A percentile compares a stretch with the other conserved stretches of the same genome.
These are phyloP conservation scores for Graptemys geographica DNA, from an alignment of 2,797 vertebrate genomes.

Conservation along the genomic window DNA sequence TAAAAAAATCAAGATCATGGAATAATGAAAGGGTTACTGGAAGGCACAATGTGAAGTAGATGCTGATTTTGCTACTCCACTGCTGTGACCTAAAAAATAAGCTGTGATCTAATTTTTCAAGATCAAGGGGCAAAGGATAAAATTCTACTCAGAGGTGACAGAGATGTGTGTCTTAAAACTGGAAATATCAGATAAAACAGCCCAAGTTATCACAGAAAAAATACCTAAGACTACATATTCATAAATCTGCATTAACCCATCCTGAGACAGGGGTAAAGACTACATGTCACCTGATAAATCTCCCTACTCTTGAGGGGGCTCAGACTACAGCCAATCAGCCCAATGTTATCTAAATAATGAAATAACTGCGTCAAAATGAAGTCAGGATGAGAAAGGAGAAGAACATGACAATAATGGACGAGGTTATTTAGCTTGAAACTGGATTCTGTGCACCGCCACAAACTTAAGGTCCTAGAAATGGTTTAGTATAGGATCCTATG, in stretches of 20 bases:
- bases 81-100: conserved; percentile 46
- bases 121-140: neutral
- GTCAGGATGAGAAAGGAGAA: conserved; percentile 1
- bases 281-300: neutral
- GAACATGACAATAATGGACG: conserved; percentile 25
- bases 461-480: conserved; percentile 28
- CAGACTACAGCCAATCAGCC: neutral
- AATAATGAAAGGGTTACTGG: neutral
- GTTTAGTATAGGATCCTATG: conserved; percentile 15
- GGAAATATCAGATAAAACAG: neutral
- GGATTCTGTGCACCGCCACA: conserved; percentile 23
- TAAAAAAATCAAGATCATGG: neutral
- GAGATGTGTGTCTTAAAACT: conserved; percentile 7
- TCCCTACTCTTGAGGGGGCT: neutral
- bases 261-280: neutral
- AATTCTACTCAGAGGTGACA: neutral
- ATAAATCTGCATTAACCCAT: neutral
- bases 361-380: neutral
- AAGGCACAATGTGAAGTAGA: conserved; percentile 15
- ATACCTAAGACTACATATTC: neutral
- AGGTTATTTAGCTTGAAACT: conserved; percentile 18
- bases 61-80: conserved; percentile 37
- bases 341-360: neutral
- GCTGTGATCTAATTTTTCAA: conserved; percentile 50
- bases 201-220: neutral